A percentile compares a stretch with the other conserved stretches of the same genome.
Evolutionary conservation across 2,797 vertebrate genomes (phyloP).

Genomic region (Tachyglossus aculeatus): DNA sequence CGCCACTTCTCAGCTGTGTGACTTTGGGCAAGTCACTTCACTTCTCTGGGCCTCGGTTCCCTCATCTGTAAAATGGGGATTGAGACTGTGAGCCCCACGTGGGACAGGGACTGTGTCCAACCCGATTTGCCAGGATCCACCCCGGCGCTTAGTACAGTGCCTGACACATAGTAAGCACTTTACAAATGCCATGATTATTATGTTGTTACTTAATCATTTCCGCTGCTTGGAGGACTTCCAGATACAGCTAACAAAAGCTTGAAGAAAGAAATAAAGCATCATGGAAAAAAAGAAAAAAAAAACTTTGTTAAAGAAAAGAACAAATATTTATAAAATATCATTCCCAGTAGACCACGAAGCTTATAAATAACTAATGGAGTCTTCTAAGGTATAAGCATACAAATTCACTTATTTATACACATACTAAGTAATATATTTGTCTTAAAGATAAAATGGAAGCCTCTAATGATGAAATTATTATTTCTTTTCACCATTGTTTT

Average conservation of each 20-base stretch:
- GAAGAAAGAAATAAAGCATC: slow-evolving; percentile 51
- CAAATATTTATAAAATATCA: slow-evolving; percentile 61
- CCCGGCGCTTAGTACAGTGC: too few relatives aligned
- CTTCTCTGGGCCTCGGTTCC: too few relatives aligned
- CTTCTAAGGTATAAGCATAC: slow-evolving; percentile 32
- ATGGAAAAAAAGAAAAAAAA: neutral
- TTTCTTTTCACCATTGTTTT: too few relatives aligned
- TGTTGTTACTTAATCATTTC: slow-evolving; percentile 64
- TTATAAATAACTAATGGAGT: slow-evolving; percentile 48
- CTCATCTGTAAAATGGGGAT: too few relatives aligned
- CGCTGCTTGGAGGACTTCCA: slow-evolving; percentile 63
- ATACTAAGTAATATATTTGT: slow-evolving; percentile 3
- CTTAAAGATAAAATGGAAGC: slow-evolving; percentile 22
- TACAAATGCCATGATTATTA: too few relatives aligned
- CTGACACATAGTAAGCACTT: too few relatives aligned
- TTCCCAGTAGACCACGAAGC: slow-evolving; percentile 29
- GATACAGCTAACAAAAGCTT: slow-evolving; percentile 57
- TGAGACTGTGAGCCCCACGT: too few relatives aligned
- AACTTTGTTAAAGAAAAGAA: slow-evolving; percentile 41
- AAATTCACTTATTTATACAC: slow-evolving; percentile 16
- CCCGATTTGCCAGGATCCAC: too few relatives aligned
- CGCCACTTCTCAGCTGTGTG: too few relatives aligned
- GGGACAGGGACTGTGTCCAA: too few relatives aligned
- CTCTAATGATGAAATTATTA: slow-evolving; percentile 12
- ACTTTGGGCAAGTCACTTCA: too few relatives aligned